phyloP scores from a whole-genome alignment of 2,888 invertebrate species.

The Melinaea menophilus region DNA sequence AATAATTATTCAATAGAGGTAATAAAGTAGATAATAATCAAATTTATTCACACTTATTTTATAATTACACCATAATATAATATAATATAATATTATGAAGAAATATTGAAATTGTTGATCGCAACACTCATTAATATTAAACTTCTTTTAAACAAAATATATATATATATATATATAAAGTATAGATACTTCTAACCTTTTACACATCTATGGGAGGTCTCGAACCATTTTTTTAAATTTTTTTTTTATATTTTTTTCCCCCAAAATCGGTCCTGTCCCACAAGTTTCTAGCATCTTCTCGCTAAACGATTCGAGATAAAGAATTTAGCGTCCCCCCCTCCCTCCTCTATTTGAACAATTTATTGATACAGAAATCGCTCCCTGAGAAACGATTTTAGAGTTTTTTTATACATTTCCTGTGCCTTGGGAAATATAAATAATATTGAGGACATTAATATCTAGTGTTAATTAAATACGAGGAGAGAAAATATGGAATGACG shows the following conservation, averaged over 20 bases:
- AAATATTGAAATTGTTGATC: slow-evolving; percentile 12
- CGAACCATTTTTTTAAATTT: slow-evolving; percentile 10
- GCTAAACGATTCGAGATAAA: slow-evolving; percentile 62
- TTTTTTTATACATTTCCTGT: slow-evolving; percentile 52
- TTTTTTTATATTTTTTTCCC: slow-evolving; percentile 26
- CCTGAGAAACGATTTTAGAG: slow-evolving; percentile 42
- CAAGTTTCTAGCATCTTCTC: slow-evolving; percentile 37
- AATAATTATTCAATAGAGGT: slow-evolving; percentile 31
- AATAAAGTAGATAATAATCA: slow-evolving; percentile 31
- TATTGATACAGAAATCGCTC: slow-evolving; percentile 54
- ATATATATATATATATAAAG: no score
- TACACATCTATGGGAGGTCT: slow-evolving; percentile 28
- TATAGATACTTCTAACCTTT: no score
- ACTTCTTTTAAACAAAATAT: not conserved
- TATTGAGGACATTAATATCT: slow-evolving; percentile 44
- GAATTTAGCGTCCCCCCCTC: slow-evolving; percentile 70
- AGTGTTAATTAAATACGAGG: not conserved
- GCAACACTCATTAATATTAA: slow-evolving; percentile 2
- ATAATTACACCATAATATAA: slow-evolving; percentile 24
- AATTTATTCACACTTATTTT: slow-evolving; percentile 30
- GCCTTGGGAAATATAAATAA: slow-evolving; percentile 68
- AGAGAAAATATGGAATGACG: not conserved
- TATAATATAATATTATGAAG: slow-evolving; percentile 24
- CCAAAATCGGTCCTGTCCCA: slow-evolving; percentile 29
- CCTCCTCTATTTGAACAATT: slow-evolving; percentile 59